A percentile compares a stretch with the other conserved stretches of the same genome.
These are phyloP conservation scores for Daubentonia madagascariensis DNA, from an alignment of 2,113 vertebrate genomes.

Conservation along the genomic window DNA sequence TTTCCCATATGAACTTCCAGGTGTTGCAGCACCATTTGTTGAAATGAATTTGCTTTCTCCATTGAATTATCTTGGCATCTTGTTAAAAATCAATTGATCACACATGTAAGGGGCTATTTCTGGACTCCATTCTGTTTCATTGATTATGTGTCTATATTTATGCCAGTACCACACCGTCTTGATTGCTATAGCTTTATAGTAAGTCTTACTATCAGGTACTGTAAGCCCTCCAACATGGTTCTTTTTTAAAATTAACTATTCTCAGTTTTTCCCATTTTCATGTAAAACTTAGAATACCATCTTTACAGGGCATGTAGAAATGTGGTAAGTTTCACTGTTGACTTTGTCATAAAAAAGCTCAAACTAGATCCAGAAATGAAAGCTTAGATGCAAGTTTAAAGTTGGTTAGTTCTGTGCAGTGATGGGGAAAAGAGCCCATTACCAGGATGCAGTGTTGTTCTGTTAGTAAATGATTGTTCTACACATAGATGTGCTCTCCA, in stretches of 20 bases:
- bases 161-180: neutral
- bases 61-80: neutral
- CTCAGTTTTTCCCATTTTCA: constrained; percentile 13
- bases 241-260: neutral
- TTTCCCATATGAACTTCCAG: neutral
- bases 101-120: neutral
- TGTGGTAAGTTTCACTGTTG: neutral
- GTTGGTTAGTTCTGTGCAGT: constrained; percentile 51
- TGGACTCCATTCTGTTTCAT: neutral
- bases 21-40: neutral
- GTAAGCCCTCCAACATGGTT: neutral
- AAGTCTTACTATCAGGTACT: neutral
- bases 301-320: neutral
- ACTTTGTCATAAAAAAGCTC: constrained; percentile 6
- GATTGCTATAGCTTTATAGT: neutral
- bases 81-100: neutral
- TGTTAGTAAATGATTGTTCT: constrained; percentile 14
- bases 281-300: constrained; percentile 23
- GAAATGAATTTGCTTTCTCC: neutral
- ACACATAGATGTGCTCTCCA: neutral
- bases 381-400: neutral
- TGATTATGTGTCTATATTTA: neutral
- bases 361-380: constrained; percentile 40
- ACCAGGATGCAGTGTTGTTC: neutral
- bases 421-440: constrained; percentile 55